phyloP scores from a whole-genome alignment of 2,888 invertebrate genomes.

The Pristionchus mayeri region DNA sequence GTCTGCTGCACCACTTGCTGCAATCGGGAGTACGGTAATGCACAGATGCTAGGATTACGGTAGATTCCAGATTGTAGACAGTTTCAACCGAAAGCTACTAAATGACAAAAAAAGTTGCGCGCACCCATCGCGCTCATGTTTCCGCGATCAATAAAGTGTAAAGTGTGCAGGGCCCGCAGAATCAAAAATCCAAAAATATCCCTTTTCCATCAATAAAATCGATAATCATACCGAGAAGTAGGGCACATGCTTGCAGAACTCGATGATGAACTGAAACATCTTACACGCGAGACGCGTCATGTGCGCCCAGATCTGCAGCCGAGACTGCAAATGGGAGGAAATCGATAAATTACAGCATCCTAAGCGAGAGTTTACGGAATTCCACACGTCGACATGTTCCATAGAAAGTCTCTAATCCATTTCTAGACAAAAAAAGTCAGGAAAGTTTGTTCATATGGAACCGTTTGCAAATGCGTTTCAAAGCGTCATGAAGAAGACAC shows the following conservation, averaged over 20 bases:
- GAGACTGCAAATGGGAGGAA: neutral
- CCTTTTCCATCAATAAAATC: neutral
- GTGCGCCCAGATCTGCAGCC: slow-evolving; percentile 9
- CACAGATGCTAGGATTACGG: neutral
- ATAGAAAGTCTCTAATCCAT: too few relatives aligned
- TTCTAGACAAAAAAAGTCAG: too few relatives aligned
- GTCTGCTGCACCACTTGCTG: neutral
- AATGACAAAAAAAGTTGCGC: too few relatives aligned
- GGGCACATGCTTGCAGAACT: slow-evolving; percentile 17
- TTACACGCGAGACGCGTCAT: slow-evolving; percentile 9
- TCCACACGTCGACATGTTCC: too few relatives aligned
- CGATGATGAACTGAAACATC: neutral
- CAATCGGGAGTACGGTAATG: neutral
- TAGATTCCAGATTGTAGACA: neutral
- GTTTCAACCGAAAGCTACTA: neutral
- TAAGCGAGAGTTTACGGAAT: too few relatives aligned
- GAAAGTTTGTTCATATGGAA: too few relatives aligned
- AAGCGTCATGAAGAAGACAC: too few relatives aligned
- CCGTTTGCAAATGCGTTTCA: too few relatives aligned
- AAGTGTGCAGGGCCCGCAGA: neutral
- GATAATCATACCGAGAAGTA: neutral
- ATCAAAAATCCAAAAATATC: neutral
- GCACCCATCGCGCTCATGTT: too few relatives aligned
- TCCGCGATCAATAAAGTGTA: too few relatives aligned
- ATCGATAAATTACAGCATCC: neutral